Base-by-base conservation (phyloP, 2,797 vertebrate genomes). In the Tenualosa thibaudeaui region DNA sequence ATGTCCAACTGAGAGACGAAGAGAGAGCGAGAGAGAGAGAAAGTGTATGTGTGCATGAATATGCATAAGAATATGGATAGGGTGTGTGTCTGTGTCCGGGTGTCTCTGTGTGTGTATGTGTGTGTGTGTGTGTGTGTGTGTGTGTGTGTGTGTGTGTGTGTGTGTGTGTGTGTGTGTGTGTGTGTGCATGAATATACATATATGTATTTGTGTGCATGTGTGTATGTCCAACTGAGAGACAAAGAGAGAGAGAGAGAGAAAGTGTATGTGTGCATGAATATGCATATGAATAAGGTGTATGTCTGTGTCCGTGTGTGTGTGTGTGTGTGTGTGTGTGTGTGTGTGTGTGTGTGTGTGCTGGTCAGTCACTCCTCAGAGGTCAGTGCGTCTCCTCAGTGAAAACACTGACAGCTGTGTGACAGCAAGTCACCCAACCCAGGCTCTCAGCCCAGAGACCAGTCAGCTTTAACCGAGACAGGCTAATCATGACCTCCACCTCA, bases 331-430 rank as follows among this genome's bases (percentile, higher is more conserved):
- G 22, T 84, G 53, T 58, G 10, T 60, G 60, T 84, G 68, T n/a
- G 78, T 81, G 9, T 75, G 62, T 62, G 40, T 53, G 24, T 84
- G 65, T 71, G 65, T 46, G 7, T 46, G 40, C 17, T 43, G 37
- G 40, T 78, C 17, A 17, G 40, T 78, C 71, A 78, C 71, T 40
- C 58, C 71, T 46, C 5, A 78, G 26, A 78, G 71, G 71, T 22
- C 40, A 19, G 43, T 43, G 37, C 13, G 19, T 78, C 3, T 78
- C 71, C 37, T 43, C 17, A 78, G 37, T 78, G 19, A 46, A 78
- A 78, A 43, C 40, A 40, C 37, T 78, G 71, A 78, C 71, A 78
- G 71, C 71, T 78, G 71, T 9, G 71, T 78, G 71, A 78, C 40
- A 46, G 17, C 37, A 40, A 46, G 17, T 9, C 71, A 19, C 37